These are phyloP conservation scores for Spisula solida DNA, from an alignment of 2,888 invertebrate species.

Conservation along the genomic window DNA sequence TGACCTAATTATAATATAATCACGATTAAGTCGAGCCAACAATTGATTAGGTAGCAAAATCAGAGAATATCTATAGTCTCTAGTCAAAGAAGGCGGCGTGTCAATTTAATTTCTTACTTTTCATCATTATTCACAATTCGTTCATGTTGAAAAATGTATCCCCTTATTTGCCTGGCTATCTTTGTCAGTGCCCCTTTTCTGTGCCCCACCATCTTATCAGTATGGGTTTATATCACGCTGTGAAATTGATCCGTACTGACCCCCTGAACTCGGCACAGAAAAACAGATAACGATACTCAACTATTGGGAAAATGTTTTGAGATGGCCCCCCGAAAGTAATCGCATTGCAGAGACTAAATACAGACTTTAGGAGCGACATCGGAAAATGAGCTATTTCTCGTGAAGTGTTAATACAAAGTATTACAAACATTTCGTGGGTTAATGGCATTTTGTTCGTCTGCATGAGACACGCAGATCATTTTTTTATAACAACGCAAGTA, in stretches of 20 bases:
- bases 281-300: constrained; percentile 38
- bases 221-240: constrained; percentile 63
- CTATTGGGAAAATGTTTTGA: constrained; percentile 33
- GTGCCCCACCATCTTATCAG: constrained; percentile 55
- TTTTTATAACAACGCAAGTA: not conserved
- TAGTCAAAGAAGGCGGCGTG: no score
- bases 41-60: no score
- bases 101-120: not conserved
- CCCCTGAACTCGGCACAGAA: constrained; percentile 49
- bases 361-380: not conserved
- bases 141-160: not conserved
- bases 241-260: constrained; percentile 64
- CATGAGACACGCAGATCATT: not conserved
- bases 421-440: not conserved
- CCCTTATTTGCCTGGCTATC: not conserved
- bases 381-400: not conserved
- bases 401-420: not conserved
- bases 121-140: not conserved
- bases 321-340: constrained; percentile 36
- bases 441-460: not conserved
- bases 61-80: no score
- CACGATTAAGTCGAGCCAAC: no score
- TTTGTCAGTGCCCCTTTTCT: constrained; percentile 8
- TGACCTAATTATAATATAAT: no score
- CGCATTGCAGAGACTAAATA: not conserved